These are phyloP conservation scores for Drosophila carrolli DNA, from an alignment of 1,140 invertebrate species.

Conservation along the genomic window DNA sequence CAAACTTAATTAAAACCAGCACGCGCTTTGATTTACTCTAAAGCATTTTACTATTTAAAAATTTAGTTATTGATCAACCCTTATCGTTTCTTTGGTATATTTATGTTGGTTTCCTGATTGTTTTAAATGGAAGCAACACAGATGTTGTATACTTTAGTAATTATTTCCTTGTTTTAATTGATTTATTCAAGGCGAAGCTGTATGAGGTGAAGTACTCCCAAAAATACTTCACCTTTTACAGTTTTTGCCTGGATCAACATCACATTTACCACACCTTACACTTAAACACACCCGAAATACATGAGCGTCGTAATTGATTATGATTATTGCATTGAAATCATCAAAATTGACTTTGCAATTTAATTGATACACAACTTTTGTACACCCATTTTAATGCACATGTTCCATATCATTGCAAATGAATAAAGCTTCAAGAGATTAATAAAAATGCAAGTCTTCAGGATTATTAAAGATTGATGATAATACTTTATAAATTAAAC, in stretches of 20 bases:
- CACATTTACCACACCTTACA: slow-evolving; percentile 9
- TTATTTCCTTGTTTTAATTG: slow-evolving; percentile 5
- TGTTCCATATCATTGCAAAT: slow-evolving; percentile 7
- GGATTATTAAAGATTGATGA: too few species aligned
- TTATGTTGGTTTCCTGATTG: slow-evolving; percentile 11
- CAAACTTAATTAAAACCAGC: slow-evolving; percentile 49
- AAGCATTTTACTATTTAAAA: slow-evolving; percentile 50
- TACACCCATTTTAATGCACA: slow-evolving; percentile 24
- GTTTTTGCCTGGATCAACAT: neutral
- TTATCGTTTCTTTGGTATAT: slow-evolving; percentile 1
- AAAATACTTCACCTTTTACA: neutral
- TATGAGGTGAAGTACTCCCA: slow-evolving; percentile 7
- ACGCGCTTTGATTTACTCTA: slow-evolving; percentile 68
- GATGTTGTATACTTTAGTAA: slow-evolving; percentile 21
- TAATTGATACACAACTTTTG: slow-evolving; percentile 14
- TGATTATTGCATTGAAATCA: slow-evolving; percentile 18
- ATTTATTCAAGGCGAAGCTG: neutral
- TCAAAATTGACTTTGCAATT: slow-evolving; percentile 26
- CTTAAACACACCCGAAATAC: neutral
- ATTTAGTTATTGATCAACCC: slow-evolving; percentile 22
- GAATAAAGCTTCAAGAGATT: neutral
- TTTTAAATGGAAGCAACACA: slow-evolving; percentile 38
- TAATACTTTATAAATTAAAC: too few species aligned
- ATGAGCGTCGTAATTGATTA: slow-evolving; percentile 45
- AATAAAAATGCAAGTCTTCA: neutral